Evolutionary conservation across 2,113 vertebrate species (phyloP).

Genomic region (Notechis scutatus): DNA sequence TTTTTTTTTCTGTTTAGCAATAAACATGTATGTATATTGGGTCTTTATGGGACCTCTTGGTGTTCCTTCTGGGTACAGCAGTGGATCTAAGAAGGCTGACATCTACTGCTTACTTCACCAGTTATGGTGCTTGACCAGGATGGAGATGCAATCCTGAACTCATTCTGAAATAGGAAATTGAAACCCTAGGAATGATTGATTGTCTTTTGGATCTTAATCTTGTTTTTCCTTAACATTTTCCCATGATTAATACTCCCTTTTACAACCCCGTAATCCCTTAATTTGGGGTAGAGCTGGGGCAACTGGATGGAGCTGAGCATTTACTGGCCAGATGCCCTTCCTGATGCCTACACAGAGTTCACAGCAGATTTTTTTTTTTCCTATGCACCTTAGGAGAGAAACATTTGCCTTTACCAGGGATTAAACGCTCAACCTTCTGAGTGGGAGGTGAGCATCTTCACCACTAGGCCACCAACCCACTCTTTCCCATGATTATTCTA

Average conservation of each 20-base stretch:
- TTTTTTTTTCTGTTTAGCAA: not conserved
- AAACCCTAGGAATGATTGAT: not conserved
- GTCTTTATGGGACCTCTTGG: not conserved
- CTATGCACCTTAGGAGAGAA: not conserved
- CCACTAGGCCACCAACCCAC: not conserved
- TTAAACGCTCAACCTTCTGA: not conserved
- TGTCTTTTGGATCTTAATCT: not conserved
- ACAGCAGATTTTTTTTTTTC: not conserved
- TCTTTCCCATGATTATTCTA: not conserved
- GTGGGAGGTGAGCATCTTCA: not conserved
- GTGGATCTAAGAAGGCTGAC: not conserved
- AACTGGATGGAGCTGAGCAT: not conserved
- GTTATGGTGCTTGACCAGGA: slow-evolving; percentile 60
- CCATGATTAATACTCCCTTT: not conserved
- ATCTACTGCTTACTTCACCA: slow-evolving; percentile 53
- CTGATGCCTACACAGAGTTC: not conserved
- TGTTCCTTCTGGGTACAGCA: not conserved
- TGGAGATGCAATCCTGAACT: slow-evolving; percentile 39
- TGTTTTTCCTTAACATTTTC: not conserved
- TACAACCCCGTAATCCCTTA: not conserved
- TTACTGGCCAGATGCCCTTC: not conserved
- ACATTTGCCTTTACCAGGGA: not conserved
- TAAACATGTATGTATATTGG: not conserved
- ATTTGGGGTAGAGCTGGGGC: not conserved
- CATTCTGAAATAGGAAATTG: not conserved